These are phyloP conservation scores for Pandemis corylana DNA, from an alignment of 2,888 invertebrate genomes.

Conservation along the genomic window DNA sequence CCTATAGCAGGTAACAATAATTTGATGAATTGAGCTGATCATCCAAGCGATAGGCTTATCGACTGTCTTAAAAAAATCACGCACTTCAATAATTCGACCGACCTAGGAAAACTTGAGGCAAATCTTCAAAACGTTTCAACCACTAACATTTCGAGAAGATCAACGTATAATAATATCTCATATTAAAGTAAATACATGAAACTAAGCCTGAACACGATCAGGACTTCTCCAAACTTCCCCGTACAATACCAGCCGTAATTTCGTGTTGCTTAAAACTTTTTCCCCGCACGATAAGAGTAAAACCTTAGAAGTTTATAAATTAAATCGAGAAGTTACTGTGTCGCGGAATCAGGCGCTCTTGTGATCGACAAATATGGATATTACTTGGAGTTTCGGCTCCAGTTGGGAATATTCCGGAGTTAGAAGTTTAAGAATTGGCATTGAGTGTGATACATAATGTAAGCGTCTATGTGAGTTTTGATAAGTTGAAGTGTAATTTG, in stretches of 20 bases:
- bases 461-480: conserved; percentile 17
- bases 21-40: too few species aligned
- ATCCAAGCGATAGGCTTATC: too few species aligned
- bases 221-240: conserved; percentile 52
- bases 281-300: conserved; percentile 63
- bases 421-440: conserved; percentile 37
- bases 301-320: conserved; percentile 80
- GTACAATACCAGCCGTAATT: conserved; percentile 38
- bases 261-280: conserved; percentile 41
- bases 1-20: too few species aligned
- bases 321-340: conserved; percentile 78
- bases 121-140: not conserved
- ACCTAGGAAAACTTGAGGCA: not conserved
- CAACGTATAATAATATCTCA: conserved; percentile 16
- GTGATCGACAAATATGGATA: conserved; percentile 68
- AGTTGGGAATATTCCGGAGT: conserved; percentile 42
- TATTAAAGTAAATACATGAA: conserved; percentile 32
- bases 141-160: not conserved
- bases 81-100: too few species aligned
- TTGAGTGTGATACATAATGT: conserved; percentile 26
- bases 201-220: conserved; percentile 35
- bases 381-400: conserved; percentile 58
- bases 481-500: conserved; percentile 15
- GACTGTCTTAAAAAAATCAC: too few species aligned
- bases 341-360: conserved; percentile 73